Percentiles rank a stretch among this genome's conserved stretches.
Conservation (phyloP, 2,797 vertebrate species). For the Sebastes minor region DNA sequence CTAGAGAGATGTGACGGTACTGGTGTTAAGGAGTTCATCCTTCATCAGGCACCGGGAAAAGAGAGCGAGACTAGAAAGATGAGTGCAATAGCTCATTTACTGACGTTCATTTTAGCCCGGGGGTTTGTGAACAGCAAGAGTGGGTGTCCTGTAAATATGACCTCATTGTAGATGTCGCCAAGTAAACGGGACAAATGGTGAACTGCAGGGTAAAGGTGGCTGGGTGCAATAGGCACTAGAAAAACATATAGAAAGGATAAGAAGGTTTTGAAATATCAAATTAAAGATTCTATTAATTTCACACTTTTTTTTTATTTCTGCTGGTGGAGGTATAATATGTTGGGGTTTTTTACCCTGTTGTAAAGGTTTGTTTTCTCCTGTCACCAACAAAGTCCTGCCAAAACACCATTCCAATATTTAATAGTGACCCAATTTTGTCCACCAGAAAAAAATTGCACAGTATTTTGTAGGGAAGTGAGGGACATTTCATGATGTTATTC, state of each 20-base stretch:
- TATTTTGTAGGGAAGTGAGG: conserved; percentile 62
- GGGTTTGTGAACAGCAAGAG: conserved; percentile 48
- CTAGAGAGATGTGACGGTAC: conserved; percentile 31
- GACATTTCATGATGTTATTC: conserved; percentile 59
- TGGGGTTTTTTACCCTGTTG: neutral
- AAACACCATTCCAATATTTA: conserved; percentile 63
- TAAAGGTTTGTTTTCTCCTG: conserved; percentile 30
- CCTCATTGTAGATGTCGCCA: conserved; percentile 72
- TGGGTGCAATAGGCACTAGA: conserved; percentile 24
- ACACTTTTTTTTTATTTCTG: conserved; percentile 2
- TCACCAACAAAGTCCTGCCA: conserved; percentile 58
- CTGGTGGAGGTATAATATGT: conserved; percentile 25
- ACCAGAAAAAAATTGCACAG: conserved; percentile 26
- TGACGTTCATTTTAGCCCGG: conserved; percentile 47
- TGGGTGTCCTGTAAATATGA: conserved; percentile 71
- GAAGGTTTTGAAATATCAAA: conserved; percentile 19
- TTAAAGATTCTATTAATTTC: conserved; percentile 23
- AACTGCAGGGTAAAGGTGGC: conserved; percentile 23
- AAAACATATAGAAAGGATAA: neutral
- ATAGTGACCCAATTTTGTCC: conserved; percentile 38
- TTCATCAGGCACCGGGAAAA: conserved; percentile 31
- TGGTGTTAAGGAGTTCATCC: conserved; percentile 50
- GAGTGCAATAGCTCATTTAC: conserved; percentile 42
- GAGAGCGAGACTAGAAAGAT: conserved; percentile 9
- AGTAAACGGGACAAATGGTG: conserved; percentile 57